These are phyloP conservation scores for Gnathonemus echidnorhynchus DNA, from an alignment of 2,113 vertebrate genomes.

Conservation along the genomic window DNA sequence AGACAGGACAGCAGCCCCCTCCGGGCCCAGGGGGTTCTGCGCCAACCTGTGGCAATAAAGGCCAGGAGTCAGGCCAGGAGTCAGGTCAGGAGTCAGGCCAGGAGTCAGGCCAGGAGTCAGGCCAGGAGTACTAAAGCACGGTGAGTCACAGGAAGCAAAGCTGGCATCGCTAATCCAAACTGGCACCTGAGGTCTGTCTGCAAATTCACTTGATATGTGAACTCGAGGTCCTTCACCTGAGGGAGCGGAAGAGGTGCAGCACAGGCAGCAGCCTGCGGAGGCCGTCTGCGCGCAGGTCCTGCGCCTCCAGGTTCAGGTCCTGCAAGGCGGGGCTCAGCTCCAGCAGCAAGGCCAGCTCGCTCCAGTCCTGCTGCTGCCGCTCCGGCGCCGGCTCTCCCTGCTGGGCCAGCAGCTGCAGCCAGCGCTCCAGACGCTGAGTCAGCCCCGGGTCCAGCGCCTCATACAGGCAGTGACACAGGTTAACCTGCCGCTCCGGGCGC, in stretches of 20 bases:
- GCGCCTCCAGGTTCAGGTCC: slow-evolving; percentile 35
- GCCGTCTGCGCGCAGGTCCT: slow-evolving; percentile 28
- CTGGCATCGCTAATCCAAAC: not conserved
- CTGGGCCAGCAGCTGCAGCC: slow-evolving; percentile 34
- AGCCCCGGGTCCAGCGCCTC: slow-evolving; percentile 41
- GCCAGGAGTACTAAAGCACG: not conserved
- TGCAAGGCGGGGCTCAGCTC: slow-evolving; percentile 38
- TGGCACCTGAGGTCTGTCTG: not conserved
- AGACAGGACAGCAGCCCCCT: slow-evolving; percentile 37
- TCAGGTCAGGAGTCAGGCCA: too few species aligned
- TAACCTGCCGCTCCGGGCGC: slow-evolving; percentile 37
- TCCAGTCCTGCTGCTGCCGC: slow-evolving; percentile 32
- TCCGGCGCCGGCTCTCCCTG: not conserved
- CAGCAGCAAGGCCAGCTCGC: slow-evolving; percentile 42
- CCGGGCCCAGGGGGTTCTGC: slow-evolving; percentile 43
- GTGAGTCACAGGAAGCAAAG: not conserved
- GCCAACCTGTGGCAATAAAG: slow-evolving; percentile 26
- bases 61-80: not conserved
- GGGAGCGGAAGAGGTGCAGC: slow-evolving; percentile 41
- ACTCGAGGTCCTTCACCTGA: slow-evolving; percentile 28
- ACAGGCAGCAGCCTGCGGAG: slow-evolving; percentile 37
- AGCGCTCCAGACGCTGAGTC: slow-evolving; percentile 23
- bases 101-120: not conserved
- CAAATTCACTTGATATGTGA: not conserved
- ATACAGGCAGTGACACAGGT: slow-evolving; percentile 43